phyloP scores from a whole-genome alignment of 2,888 invertebrate species.

The Leptinotarsa haldemani region DNA sequence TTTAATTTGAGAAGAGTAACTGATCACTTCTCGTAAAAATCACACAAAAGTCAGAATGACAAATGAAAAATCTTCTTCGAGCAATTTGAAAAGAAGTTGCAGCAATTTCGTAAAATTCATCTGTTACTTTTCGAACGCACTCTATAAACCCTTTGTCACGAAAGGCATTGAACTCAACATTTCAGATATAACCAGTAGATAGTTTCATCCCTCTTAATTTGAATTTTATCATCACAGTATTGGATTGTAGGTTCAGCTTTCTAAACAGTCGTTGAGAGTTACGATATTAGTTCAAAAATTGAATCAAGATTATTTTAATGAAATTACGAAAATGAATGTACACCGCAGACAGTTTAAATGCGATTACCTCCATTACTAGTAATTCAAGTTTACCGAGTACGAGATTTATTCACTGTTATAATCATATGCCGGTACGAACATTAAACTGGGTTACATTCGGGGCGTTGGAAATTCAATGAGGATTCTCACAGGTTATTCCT shows the following conservation, averaged over 20 bases:
- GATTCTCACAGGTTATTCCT: not conserved
- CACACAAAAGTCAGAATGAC: no score
- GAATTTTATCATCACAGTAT: not conserved
- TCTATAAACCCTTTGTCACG: no score
- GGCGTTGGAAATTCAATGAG: conserved; percentile 1
- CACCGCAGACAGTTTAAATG: conserved; percentile 15
- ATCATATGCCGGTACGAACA: conserved; percentile 17
- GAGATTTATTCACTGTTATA: conserved; percentile 14
- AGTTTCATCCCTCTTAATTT: not conserved
- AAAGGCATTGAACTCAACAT: no score
- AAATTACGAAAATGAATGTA: conserved; percentile 8
- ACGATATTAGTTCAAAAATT: conserved; percentile 11
- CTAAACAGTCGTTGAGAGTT: not conserved
- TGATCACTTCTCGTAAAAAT: no score
- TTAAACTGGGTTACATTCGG: conserved; percentile 12
- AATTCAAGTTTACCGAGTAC: conserved; percentile 12
- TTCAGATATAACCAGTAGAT: not conserved
- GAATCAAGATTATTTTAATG: conserved; percentile 19
- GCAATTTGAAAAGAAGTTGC: no score
- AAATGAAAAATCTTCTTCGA: no score
- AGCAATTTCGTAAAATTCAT: no score
- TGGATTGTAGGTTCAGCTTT: not conserved
- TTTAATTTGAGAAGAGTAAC: no score
- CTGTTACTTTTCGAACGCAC: no score
- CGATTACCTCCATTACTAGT: conserved; percentile 17